Conservation (phyloP, 1,140 invertebrate species). For the Papilio dardanus region DNA sequence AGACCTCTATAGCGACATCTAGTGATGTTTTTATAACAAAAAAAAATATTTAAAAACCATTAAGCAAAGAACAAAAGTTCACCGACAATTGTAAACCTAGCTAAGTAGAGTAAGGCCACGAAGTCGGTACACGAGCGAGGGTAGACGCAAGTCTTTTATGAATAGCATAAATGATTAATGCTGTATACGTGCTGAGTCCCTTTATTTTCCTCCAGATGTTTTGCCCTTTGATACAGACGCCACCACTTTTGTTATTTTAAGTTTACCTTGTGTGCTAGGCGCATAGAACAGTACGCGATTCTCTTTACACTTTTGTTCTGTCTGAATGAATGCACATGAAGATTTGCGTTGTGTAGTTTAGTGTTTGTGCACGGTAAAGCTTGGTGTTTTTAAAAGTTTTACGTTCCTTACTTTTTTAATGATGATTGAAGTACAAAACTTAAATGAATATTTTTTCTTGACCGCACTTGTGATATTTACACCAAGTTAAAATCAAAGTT, state of each 20-base stretch:
- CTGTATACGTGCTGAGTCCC: conserved; percentile 54
- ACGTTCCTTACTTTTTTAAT: conserved; percentile 31
- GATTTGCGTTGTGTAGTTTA: conserved; percentile 14
- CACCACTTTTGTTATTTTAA: conserved; percentile 35
- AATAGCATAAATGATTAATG: conserved; percentile 81
- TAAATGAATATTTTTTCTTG: not conserved
- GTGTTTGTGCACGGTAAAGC: conserved; percentile 9
- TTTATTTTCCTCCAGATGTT: conserved; percentile 55
- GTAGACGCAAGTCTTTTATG: conserved; percentile 77
- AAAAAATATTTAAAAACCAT: conserved; percentile 6
- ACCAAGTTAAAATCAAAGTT: no score
- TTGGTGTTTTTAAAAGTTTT: not conserved
- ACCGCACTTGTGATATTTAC: not conserved
- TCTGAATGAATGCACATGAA: not conserved
- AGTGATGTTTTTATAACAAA: not conserved
- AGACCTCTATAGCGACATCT: not conserved
- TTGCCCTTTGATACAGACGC: conserved; percentile 55
- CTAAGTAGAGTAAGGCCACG: conserved; percentile 25
- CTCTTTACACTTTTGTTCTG: conserved; percentile 35
- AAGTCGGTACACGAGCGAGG: conserved; percentile 45
- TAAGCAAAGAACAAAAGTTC: conserved; percentile 19
- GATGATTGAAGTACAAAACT: not conserved
- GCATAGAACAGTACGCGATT: conserved; percentile 24
- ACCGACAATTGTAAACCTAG: conserved; percentile 17
- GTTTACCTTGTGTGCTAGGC: conserved; percentile 31